Evolutionary conservation across 1,140 invertebrate species (phyloP), one percentile per base, ranked within the genome.

Genomic region (Doryteuthis pealeii): DNA sequence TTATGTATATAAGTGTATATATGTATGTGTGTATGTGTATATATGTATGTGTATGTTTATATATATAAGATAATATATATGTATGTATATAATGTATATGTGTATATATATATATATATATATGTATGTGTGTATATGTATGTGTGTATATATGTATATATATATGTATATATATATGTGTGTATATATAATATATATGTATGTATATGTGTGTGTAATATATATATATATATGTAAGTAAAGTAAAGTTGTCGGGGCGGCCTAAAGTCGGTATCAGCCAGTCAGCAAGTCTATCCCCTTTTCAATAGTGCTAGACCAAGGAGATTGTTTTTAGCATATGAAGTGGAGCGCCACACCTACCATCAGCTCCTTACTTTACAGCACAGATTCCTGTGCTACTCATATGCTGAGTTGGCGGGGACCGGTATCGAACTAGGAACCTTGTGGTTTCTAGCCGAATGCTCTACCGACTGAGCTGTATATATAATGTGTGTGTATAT

Each of bases 81-180:
- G 15, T 58, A 58, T 28, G 15, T 58, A 58, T 58, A 58, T 58
- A 58, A n/a, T 58, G 15, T 28, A 58, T 58, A 58, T 28, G 15
- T 58, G 15, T 58, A 58, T 28, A 58, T 58, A 58, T 28, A 58
- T 58, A 58, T 58, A 58, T 58, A 58, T 58, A 58, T 28, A 58
- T 58, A 58, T 28, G 15, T 58, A 58, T 28, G 15, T 58, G 15
- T 58, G 15, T 58, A 58, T 58, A 58, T 28, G 15, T 58, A 58
- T 15, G 15, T 58, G 26, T 28, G 15, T 58, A 18, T 58, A 6
- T 58, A 58, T 58, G 15, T 15, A 58, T 18, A 58, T 15, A 58
- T 18, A 58, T 28, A 58, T 58, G 26, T 58, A 58, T 58, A 58
- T 58, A 6, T 28, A 58, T 58, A 58, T 28, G 26, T 18, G 15